A percentile compares a stretch with the other conserved stretches of the same genome.
These are phyloP conservation scores for Raja brachyura DNA, from an alignment of 2,113 vertebrate genomes.

Conservation along the genomic window DNA sequence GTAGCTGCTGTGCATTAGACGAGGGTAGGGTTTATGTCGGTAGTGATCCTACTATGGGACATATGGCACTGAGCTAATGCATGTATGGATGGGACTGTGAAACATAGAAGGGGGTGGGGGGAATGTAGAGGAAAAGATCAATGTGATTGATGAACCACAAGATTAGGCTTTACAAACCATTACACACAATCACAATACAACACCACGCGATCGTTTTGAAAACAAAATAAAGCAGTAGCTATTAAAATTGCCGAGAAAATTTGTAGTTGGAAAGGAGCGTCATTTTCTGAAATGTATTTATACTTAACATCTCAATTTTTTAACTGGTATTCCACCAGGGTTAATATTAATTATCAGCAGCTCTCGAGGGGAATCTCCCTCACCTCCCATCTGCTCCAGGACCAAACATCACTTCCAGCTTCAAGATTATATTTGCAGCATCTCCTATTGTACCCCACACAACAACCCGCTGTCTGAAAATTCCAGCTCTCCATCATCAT, in stretches of 20 bases:
- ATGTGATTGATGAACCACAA: background rate
- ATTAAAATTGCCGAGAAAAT: background rate
- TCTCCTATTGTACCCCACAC: background rate
- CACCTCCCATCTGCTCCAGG: constrained; percentile 28
- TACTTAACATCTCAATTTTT: background rate
- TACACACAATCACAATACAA: background rate
- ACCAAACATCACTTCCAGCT: background rate
- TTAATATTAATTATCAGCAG: constrained; percentile 5
- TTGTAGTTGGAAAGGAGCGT: background rate
- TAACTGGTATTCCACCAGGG: background rate
- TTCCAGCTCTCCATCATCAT: background rate
- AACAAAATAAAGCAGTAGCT: background rate
- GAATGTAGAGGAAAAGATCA: background rate
- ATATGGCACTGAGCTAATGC: background rate
- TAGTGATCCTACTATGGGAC: background rate
- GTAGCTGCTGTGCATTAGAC: too few species aligned
- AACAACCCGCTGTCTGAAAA: background rate
- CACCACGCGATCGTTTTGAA: background rate
- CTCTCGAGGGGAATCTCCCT: background rate
- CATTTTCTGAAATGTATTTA: background rate
- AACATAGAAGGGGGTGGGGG: background rate
- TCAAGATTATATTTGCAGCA: background rate
- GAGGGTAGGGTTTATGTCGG: background rate
- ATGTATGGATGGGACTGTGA: background rate
- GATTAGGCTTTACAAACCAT: background rate